Base-by-base conservation (phyloP, 2,797 vertebrate genomes). In the Halcyon smyrnensis region DNA sequence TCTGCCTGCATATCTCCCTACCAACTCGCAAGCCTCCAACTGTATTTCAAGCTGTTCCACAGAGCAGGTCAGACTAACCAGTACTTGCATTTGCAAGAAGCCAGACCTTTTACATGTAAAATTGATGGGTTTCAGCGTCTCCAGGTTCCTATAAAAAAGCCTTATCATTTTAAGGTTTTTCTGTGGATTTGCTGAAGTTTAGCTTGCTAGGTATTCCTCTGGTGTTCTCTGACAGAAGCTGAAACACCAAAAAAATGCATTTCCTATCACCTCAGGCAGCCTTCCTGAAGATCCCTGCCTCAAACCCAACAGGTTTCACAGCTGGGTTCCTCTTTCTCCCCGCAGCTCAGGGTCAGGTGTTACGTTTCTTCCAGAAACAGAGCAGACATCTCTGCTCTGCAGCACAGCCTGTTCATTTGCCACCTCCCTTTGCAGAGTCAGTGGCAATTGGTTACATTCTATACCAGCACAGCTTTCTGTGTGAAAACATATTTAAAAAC, bases 281-380 rank as follows among this genome's bases (percentile, higher is more conserved):
- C 45, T 76, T 71, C 78, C 64, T 41, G 20, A 45, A 92, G 36
- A 76, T 53, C 39, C 36, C 4, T 79, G 34, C 78, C 69, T 87
- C 77, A 74, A 90, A 92, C 23, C 48, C 76, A 87, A 89, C 48
- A 74, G 56, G 70, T 67, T 89, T 84, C 86, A 59, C 45, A 11
- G 86, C 0, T 50, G 28, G 69, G n/a, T 73, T 94, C 87, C 91
- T 87, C 68, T 1, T 83, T 68, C 53, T 64, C 69, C 48, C 77
- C 65, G 63, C 54, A 85, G 67, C 34, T 83, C 81, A 53, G 59
- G 43, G 57, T 65, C 77, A 91, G 62, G 12, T 81, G 69, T 34
- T 54, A 63, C 7, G 51, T 81, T 90, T 71, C 59, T 88, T 81
- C 57, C 57, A 81, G 79, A 86, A 89, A 87, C 16, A 65, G 53